Evolutionary conservation across 1,140 invertebrate genomes (phyloP).

Genomic region (Drosophila simulans): DNA sequence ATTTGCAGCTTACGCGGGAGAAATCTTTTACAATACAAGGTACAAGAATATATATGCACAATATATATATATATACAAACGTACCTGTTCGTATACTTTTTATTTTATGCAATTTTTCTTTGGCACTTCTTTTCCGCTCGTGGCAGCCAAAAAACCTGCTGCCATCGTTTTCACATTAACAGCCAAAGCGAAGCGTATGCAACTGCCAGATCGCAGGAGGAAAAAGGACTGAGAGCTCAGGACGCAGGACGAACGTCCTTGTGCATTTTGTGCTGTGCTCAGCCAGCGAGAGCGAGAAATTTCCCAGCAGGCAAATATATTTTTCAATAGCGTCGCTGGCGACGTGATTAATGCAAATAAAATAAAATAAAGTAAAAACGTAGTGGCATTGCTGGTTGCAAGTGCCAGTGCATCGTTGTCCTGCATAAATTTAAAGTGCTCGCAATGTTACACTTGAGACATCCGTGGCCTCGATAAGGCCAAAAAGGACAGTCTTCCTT

Average conservation of each 20-base stretch:
- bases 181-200: slow-evolving; percentile 79
- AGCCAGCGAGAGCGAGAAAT: slow-evolving; percentile 64
- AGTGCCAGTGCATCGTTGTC: slow-evolving; percentile 29
- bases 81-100: slow-evolving; percentile 17
- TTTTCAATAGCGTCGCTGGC: slow-evolving; percentile 80
- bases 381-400: slow-evolving; percentile 39
- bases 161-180: slow-evolving; percentile 83
- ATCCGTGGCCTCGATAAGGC: slow-evolving; percentile 58
- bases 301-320: slow-evolving; percentile 83
- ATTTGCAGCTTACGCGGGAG: slow-evolving; percentile 72
- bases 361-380: slow-evolving; percentile 63
- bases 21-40: slow-evolving; percentile 71
- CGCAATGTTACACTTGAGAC: slow-evolving; percentile 80
- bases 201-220: slow-evolving; percentile 62
- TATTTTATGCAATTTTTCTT: slow-evolving; percentile 66
- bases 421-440: slow-evolving; percentile 78
- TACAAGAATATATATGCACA: slow-evolving; percentile 32
- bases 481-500: slow-evolving; percentile 18
- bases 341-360: slow-evolving; percentile 83
- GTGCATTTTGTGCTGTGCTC: slow-evolving; percentile 53
- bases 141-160: slow-evolving; percentile 74
- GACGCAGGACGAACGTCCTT: slow-evolving; percentile 32
- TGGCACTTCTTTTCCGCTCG: slow-evolving; percentile 30
- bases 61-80: slow-evolving; percentile 9
- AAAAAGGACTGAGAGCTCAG: not conserved